A percentile compares a stretch with the other conserved stretches of the same genome.
These are phyloP conservation scores for Gyrodactylus bullatarudis DNA, from an alignment of 1,140 invertebrate genomes.

Conservation along the genomic window DNA sequence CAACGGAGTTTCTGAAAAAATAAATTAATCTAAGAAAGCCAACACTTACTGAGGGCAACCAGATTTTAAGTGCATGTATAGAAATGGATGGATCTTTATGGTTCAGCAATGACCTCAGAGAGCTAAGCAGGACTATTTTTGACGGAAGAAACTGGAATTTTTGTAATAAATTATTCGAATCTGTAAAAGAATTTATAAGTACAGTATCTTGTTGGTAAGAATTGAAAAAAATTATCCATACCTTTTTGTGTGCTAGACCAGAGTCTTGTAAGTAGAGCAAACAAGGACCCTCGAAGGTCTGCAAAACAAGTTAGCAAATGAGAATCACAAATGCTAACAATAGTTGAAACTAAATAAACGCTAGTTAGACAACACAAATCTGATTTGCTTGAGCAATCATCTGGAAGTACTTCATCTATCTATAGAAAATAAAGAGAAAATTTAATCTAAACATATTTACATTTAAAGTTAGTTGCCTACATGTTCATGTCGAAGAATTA, in stretches of 20 bases:
- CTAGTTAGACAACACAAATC: neutral
- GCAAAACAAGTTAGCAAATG: neutral
- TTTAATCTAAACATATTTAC: too few species aligned
- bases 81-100: neutral
- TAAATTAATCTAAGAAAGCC: neutral
- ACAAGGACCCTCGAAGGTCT: neutral
- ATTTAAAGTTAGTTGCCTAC: too few species aligned
- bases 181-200: too few species aligned
- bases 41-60: neutral
- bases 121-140: neutral
- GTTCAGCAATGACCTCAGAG: neutral
- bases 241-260: neutral
- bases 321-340: neutral
- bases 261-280: neutral
- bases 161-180: neutral
- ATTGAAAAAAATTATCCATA: neutral
- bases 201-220: neutral
- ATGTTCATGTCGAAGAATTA: neutral
- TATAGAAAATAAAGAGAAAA: too few species aligned
- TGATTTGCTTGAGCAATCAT: too few species aligned
- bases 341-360: neutral
- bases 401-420: too few species aligned
- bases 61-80: neutral
- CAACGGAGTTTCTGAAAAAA: neutral
- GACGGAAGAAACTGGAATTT: neutral